Evolutionary conservation across 1,140 invertebrate genomes (phyloP), one percentile per base, ranked within the genome.

Genomic region (Aphelinus certus): DNA sequence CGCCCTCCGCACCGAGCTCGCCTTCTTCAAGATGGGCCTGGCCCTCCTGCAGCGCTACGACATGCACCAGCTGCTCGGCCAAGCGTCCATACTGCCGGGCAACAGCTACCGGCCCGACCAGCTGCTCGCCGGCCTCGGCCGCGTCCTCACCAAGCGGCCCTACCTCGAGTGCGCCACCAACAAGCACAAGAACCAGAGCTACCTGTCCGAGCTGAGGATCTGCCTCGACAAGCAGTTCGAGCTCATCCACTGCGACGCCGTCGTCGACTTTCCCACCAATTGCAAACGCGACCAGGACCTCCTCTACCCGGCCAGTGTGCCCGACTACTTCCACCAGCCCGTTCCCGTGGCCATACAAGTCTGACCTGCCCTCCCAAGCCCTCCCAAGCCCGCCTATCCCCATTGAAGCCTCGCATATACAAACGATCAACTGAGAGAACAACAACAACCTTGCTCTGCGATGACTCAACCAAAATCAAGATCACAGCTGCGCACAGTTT

Each of bases 21-120:
- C 94, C 81, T 96, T 95, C 82, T 96, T 96, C 77, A 80, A 84
- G 1, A 87, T 91, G 76, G 94, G 93, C 0, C 80, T 96, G 1
- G 81, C 89, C 9, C 92, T 92, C 88, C 83, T 91, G 0, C 81
- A 91, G 7, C 79, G 89, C 43, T 95, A 91, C 78, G 89, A 92
- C 43, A 92, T 95, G 89, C 88, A 88, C 42, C 79, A 89, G 56
- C 88, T 94, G 26, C 84, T 95, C 2, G 79, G 80, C 1, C 86
- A 88, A 61, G 84, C 84, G 0, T 88, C 87, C 45, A 92, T 95
- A 60, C 71, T 88, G 10, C 93, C 94, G 1, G 88, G 89, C n/a
- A 82, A 89, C 46, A 83, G 82, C 43, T 93, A 93, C 76, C 84
- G 84, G 0, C 81, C 92, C 10, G 79, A 87, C 7, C 86, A 90